Evolutionary conservation across 2,888 invertebrate species (phyloP).

Genomic region (Drosophila nr. fundita): DNA sequence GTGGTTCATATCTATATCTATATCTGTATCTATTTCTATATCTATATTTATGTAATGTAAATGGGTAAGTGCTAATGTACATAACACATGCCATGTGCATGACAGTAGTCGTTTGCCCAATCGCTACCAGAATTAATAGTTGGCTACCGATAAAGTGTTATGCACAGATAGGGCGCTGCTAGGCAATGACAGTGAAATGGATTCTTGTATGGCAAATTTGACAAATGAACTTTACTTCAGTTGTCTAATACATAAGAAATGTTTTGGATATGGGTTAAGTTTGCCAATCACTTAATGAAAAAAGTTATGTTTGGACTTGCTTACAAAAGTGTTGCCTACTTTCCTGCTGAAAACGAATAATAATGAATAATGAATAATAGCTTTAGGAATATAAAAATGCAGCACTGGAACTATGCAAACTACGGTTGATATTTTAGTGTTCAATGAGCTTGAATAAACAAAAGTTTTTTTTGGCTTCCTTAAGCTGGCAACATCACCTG

Average conservation of each 20-base stretch:
- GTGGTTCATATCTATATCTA: neutral
- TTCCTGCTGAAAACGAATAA: conserved; percentile 42
- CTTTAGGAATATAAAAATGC: neutral
- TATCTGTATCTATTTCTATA: neutral
- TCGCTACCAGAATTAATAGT: conserved; percentile 53
- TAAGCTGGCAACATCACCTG: conserved; percentile 27
- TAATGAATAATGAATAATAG: too few relatives aligned
- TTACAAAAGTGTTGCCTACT: conserved; percentile 45
- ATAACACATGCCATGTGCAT: conserved; percentile 36
- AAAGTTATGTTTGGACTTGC: neutral
- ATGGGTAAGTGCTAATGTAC: conserved; percentile 12
- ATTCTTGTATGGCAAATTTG: conserved; percentile 38
- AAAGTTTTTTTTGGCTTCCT: conserved; percentile 20
- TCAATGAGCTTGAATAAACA: conserved; percentile 1
- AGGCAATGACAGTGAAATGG: conserved; percentile 5
- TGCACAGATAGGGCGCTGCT: conserved; percentile 41
- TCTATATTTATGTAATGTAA: neutral
- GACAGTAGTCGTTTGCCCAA: conserved; percentile 60
- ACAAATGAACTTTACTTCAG: conserved; percentile 55
- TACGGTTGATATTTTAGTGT: conserved; percentile 10
- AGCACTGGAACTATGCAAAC: neutral
- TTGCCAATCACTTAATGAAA: conserved; percentile 7
- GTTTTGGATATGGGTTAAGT: conserved; percentile 2
- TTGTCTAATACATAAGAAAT: conserved; percentile 28
- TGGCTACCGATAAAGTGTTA: conserved; percentile 62